Evolutionary conservation across 1,140 invertebrate species (phyloP), one percentile per base, ranked within the genome.

Genomic region (Mylabris phalerata): DNA sequence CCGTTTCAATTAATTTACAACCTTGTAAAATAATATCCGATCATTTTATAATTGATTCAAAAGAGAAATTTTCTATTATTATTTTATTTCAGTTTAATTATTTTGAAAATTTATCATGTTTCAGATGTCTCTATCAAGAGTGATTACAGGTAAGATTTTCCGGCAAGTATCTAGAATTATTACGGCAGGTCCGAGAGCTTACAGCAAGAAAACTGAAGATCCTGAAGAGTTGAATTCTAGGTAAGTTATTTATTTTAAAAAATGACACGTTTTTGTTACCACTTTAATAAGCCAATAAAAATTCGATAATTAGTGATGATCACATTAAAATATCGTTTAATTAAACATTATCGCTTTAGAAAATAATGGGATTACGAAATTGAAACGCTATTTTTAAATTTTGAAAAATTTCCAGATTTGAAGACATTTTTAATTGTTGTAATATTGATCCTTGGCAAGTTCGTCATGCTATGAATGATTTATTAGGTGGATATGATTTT

Each of bases 371-470:
- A 6, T 42, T 42, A 6, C 41, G 10, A 42, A 42, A 42, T 42
- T 48, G 3, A n/a, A 19, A 19, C 19, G 19, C 19, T 1, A 19
- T 19, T 13, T 13, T 13, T 19, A 19, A 19, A 19, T 19, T 19
- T 19, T 19, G 19, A 19, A 19, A 26, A 13, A 41, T 57, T 65
- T 46, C 49, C 7, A 72, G 71, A 60, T 73, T 70, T 57, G 66
- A 68, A 44, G 66, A 66, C 49, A 67, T 68, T 54, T 84, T 89
- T 69, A 81, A 76, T 63, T 67, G 80, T 39, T 72, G 76, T 10
- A 81, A 88, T 51, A 82, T 86, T 65, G 87, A 89, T 74, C 82
- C 80, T 38, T 88, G 87, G 87, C 83, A 85, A 65, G 71, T 87
- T 32, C 75, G 87, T 32, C 69, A 79, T 69, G 80, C 72, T n/a